A percentile compares a stretch with the other conserved stretches of the same genome.
These are phyloP conservation scores for Acipenser ruthenus DNA, from an alignment of 2,797 vertebrate species.

Conservation along the genomic window DNA sequence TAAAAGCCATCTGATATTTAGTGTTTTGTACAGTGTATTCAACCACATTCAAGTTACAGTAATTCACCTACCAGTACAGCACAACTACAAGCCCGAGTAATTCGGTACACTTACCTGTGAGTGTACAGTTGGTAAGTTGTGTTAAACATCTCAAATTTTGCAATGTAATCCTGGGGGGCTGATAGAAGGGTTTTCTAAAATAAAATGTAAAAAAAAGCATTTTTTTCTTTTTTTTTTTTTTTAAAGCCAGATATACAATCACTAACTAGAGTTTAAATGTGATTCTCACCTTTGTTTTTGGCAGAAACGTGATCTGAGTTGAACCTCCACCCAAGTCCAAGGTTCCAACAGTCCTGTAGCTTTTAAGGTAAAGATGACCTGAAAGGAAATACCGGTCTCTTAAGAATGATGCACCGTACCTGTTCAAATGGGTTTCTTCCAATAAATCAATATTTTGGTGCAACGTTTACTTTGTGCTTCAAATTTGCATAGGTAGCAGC, in stretches of 20 bases:
- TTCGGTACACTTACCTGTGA: constrained; percentile 73
- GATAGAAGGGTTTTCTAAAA: constrained; percentile 78
- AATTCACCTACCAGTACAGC: background rate
- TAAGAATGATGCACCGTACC: no score
- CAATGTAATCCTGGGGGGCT: constrained; percentile 74
- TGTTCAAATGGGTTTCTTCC: no score
- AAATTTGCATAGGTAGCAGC: no score
- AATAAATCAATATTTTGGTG: no score
- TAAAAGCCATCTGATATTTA: no score
- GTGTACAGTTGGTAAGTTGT: constrained; percentile 86
- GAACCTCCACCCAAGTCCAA: constrained; percentile 95
- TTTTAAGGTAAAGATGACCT: constrained; percentile 86
- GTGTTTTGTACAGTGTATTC: no score
- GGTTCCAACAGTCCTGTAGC: constrained; percentile 79
- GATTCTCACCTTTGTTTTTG: constrained; percentile 74
- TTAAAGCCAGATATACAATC: background rate
- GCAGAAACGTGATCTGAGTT: constrained; percentile 95
- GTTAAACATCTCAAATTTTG: constrained; percentile 88
- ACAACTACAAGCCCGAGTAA: background rate
- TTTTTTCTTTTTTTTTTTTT: no score
- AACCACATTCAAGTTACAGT: no score
- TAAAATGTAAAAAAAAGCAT: constrained; percentile 36
- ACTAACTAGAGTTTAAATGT: constrained; percentile 21
- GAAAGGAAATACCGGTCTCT: constrained; percentile 10
- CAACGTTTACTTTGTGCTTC: no score